Conservation (phyloP, 2,797 vertebrate genomes). For the Tachyglossus aculeatus region DNA sequence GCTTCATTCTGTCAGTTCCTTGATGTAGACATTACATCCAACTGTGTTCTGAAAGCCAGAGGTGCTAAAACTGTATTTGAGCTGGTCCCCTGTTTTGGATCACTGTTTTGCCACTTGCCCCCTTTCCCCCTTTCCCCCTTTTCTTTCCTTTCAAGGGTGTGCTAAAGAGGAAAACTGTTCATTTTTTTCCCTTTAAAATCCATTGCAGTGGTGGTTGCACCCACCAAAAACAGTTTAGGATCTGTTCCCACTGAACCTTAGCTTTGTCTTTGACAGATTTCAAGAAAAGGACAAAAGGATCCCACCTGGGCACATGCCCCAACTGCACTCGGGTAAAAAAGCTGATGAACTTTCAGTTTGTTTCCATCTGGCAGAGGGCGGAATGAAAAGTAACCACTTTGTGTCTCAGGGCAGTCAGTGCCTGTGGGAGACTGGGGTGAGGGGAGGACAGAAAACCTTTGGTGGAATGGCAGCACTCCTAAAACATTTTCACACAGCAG, state of each 20-base stretch:
- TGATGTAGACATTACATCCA: conserved; percentile 83
- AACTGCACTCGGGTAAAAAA: background rate
- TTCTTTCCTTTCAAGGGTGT: conserved; percentile 17
- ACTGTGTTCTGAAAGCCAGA: conserved; percentile 75
- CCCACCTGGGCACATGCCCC: background rate
- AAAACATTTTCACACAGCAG: no score
- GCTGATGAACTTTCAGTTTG: background rate
- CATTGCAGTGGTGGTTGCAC: background rate
- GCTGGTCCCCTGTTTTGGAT: conserved; percentile 63
- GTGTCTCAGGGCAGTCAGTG: no score
- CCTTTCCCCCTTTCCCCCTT: background rate
- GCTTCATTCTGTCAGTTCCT: conserved; percentile 78
- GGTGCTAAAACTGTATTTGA: conserved; percentile 69
- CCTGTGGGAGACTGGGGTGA: background rate
- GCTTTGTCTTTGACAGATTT: background rate
- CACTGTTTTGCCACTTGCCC: conserved; percentile 40
- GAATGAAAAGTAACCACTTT: background rate
- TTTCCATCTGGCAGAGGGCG: background rate
- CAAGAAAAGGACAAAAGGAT: background rate
- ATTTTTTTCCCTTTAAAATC: conserved; percentile 42
- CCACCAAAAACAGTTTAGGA: background rate
- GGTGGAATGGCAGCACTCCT: no score
- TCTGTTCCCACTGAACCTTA: background rate
- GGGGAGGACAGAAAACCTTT: background rate
- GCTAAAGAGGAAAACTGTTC: conserved; percentile 11